Evolutionary conservation across 2,888 invertebrate species (phyloP), one percentile per base, ranked within the genome.

Genomic region (Napeogenes sylphis): DNA sequence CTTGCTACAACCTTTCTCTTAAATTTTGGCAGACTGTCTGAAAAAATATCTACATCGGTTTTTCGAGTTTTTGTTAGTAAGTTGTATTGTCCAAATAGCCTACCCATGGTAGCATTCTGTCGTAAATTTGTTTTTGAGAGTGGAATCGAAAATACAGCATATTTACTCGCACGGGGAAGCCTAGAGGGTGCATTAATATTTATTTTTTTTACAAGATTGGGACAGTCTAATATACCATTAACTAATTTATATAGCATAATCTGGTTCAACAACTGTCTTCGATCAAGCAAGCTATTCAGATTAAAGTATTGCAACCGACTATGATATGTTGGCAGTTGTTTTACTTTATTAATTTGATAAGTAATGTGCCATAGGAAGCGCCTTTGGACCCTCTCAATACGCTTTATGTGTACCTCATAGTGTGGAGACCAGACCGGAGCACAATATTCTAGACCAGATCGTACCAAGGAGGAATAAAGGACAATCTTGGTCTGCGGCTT

Each of bases 331-430:
- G 54, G 51, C 2, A 61, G 42, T 12, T 35, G 56, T 58, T 58
- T 62, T 2, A 13, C 46, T 13, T 47, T 56, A 42, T 61, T 61
- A 21, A 21, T 47, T 21, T 21, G 55, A 55, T 38, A 61, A 5
- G 58, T 13, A 33, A 62, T 21, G 33, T 62, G 62, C 58, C 54
- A 55, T 55, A 62, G 30, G 14, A 62, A 62, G n/a, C 55, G 45
- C 45, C 58, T 64, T 53, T 64, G 58, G 3, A 60, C 60, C 13
- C 60, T 55, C 35, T 60, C 63, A 14, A 63, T 13, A 21, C 63
- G 54, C 14, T 64, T 58, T 1, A 33, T 47, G 47, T 64, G 56
- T 12, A 60, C 32, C n/a, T 60, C 60, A 30, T 60, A 58, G 30
- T 59, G 45, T 2, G 63, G 59, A 13, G 51, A 59, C 63, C 63